phyloP scores from a whole-genome alignment of 2,113 vertebrate species.

The Eubucco bourcierii region DNA sequence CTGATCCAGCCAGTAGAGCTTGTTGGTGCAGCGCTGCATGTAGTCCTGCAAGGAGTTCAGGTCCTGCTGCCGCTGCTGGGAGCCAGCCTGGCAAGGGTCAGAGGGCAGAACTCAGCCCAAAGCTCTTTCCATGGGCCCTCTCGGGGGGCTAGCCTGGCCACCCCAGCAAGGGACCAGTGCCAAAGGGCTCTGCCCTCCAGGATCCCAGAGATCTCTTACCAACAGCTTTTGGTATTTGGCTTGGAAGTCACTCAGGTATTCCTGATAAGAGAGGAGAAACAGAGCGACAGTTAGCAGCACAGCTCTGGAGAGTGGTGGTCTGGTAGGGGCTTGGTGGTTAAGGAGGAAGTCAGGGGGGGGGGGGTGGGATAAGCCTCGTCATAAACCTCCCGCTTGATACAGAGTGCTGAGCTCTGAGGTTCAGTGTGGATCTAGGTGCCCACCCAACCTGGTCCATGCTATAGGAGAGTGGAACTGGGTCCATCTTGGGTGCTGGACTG shows the following conservation, averaged over 20 bases:
- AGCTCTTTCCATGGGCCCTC: fast-evolving
- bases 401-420: fast-evolving
- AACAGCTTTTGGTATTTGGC: conserved; percentile 89
- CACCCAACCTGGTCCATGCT: background rate
- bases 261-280: conserved; percentile 71
- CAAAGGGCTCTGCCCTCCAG: background rate
- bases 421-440: background rate
- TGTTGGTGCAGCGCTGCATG: conserved; percentile 98
- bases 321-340: background rate
- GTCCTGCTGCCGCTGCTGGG: conserved; percentile 86
- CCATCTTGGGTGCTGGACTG: background rate
- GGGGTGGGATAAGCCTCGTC: background rate
- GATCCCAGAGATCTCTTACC: conserved; percentile 74
- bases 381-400: fast-evolving
- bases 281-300: background rate
- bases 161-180: background rate
- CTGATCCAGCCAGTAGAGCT: conserved; percentile 99
- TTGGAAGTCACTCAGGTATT: conserved; percentile 78
- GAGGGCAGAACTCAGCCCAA: background rate
- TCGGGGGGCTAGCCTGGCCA: background rate
- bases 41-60: conserved; percentile 90
- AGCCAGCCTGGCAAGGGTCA: conserved; percentile 49
- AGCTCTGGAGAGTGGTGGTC: background rate
- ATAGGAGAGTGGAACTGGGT: background rate
- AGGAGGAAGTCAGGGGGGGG: background rate